Conservation (phyloP, 2,113 vertebrate species). For the Scatophagus argus region DNA sequence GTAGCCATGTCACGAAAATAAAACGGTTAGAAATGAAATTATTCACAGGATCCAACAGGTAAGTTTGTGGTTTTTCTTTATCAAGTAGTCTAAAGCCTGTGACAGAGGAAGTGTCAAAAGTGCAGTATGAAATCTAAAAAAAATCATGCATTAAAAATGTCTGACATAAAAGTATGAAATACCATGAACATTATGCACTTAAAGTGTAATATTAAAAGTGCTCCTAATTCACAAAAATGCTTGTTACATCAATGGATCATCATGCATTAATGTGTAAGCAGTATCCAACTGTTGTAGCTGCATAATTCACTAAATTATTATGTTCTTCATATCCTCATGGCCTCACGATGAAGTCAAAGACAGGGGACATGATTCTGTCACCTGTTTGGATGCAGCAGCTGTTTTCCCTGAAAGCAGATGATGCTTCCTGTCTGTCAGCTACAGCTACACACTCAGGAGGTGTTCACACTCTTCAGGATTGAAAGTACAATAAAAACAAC, state of each 20-base stretch:
- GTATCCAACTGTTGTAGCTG: neutral
- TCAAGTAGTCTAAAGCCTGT: neutral
- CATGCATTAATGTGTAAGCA: neutral
- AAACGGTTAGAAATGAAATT: neutral
- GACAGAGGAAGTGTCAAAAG: neutral
- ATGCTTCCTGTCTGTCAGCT: neutral
- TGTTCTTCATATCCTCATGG: neutral
- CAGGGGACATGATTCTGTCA: neutral
- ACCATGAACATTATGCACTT: neutral
- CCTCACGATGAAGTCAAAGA: too few species aligned
- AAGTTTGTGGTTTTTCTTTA: neutral
- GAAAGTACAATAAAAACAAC: neutral
- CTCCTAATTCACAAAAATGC: neutral
- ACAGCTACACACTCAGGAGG: neutral
- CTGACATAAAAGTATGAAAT: neutral
- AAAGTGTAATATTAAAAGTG: neutral
- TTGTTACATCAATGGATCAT: neutral
- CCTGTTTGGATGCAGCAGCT: neutral
- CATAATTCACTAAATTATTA: neutral
- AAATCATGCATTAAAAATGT: neutral
- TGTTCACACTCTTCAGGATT: neutral
- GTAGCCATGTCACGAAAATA: neutral
- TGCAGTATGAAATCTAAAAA: neutral
- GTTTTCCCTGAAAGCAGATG: neutral
- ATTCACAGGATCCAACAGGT: neutral